Base-by-base conservation (phyloP, 1,140 invertebrate species). In the Himalopsyche phryganea region DNA sequence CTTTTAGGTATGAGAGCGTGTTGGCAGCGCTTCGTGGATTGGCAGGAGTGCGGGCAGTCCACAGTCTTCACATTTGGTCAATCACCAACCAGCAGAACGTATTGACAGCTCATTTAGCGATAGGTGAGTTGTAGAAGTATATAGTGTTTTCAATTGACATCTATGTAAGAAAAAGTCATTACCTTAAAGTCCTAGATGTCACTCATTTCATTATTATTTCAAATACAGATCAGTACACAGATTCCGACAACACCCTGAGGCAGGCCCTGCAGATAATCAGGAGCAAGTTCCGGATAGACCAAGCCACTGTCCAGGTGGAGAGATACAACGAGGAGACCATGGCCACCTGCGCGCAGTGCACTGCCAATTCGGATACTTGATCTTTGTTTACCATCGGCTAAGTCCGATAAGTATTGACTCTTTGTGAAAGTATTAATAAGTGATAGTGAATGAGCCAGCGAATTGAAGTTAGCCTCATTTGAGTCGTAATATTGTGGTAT, bases 41-140 rank as follows among this genome's bases (percentile, higher is more conserved):
- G 15, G 67, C 78, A 10, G 87, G 87, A 13, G 89, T 93, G 14
- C 78, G 80, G 64, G 84, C 86, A 65, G 83, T 92, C 42, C 91
- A 94, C 74, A 87, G 86, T 66, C 71, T 93, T 18, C 83, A 91
- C 72, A 81, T 89, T 18, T 94, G 91, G 91, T 83, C 86, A 11
- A 79, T 94, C 17, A 88, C 90, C 35, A 83, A 86, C 58, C 83
- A 87, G 54, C 84, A 87, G 69, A 80, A 81, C 55, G 82, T 86
- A 6, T 71, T 90, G 18, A 81, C 85, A 50, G 89, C 83, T 2
- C 90, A 92, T 78, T 68, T 92, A 56, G 86, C 86, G 53, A 81
- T 90, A 50, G 85, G 89, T 91, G 71, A 73, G 11, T 45, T 1
- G 33, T 35, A 35, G n/a, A 6, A n/a, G n/a, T n/a, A n/a, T n/a